Evolutionary conservation across 1,140 invertebrate species (phyloP).

Genomic region (Drosophila tropicalis): DNA sequence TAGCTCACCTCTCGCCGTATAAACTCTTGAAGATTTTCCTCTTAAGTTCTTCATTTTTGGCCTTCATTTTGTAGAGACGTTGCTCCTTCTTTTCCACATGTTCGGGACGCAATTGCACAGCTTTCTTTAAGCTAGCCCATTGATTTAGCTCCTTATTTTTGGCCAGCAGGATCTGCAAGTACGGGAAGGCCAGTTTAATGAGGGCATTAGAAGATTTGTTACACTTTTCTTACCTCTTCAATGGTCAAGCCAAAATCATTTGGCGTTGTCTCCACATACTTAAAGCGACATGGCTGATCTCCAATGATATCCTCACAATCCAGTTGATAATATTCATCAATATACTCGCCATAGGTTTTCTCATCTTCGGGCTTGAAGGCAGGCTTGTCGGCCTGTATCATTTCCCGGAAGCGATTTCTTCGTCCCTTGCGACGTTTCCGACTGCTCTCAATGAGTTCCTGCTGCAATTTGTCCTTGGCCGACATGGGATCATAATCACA

Average conservation of each 20-base stretch:
- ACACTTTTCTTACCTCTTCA: slow-evolving; percentile 89
- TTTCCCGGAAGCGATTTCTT: slow-evolving; percentile 88
- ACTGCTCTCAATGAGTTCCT: slow-evolving; percentile 86
- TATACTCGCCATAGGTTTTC: slow-evolving; percentile 93
- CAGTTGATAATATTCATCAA: slow-evolving; percentile 96
- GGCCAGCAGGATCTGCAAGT: slow-evolving; percentile 88
- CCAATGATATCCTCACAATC: slow-evolving; percentile 98
- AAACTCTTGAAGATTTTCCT: slow-evolving; percentile 93
- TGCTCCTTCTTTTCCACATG: slow-evolving; percentile 92
- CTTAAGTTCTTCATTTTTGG: slow-evolving; percentile 89
- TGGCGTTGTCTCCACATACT: slow-evolving; percentile 94
- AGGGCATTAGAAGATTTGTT: no score
- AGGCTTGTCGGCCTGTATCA: slow-evolving; percentile 89
- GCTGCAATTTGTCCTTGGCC: slow-evolving; percentile 84
- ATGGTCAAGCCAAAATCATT: slow-evolving; percentile 96
- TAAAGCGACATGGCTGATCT: slow-evolving; percentile 95
- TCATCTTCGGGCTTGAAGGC: slow-evolving; percentile 91
- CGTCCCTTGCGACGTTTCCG: slow-evolving; percentile 86
- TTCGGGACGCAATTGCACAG: slow-evolving; percentile 90
- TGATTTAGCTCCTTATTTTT: slow-evolving; percentile 96
- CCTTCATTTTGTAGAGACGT: slow-evolving; percentile 90
- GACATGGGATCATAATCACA: slow-evolving; percentile 90
- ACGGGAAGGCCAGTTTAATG: no score
- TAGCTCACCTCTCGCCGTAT: slow-evolving; percentile 85
- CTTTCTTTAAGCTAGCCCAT: slow-evolving; percentile 97